Conservation (phyloP, 2,113 vertebrate genomes). For the Chaetorhynchus papuensis region DNA sequence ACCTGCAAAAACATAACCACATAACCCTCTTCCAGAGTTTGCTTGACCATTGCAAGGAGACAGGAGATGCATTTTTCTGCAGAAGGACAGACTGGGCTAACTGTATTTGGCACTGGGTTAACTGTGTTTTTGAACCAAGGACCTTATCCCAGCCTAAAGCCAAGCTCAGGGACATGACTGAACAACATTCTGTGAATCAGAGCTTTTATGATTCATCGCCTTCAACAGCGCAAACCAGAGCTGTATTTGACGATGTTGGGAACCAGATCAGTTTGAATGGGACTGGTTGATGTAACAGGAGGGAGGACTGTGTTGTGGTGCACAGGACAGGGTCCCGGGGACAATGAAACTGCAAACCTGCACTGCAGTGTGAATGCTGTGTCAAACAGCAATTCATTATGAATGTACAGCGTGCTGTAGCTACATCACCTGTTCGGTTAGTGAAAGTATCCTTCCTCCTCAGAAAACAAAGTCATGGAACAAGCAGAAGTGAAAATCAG, state of each 20-base stretch:
- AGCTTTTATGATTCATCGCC: neutral
- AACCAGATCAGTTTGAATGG: neutral
- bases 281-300: neutral
- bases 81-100: neutral
- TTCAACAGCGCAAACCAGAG: neutral
- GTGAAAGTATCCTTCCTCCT: neutral
- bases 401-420: neutral
- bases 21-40: neutral
- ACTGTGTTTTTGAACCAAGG: neutral
- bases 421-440: neutral
- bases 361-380: neutral
- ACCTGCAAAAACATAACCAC: neutral
- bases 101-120: neutral
- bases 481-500: neutral
- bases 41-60: neutral
- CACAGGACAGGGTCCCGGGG: neutral
- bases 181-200: neutral
- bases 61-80: neutral
- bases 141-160: neutral
- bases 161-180: neutral
- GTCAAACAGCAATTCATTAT: neutral
- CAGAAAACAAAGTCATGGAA: neutral
- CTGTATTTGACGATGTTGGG: neutral
- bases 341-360: neutral
- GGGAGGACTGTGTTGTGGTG: neutral